A percentile compares a stretch with the other conserved stretches of the same genome.
Evolutionary conservation across 64 coral and sea anemone genomes (phyloP).

Genomic region (Pachyseris speciosa): DNA sequence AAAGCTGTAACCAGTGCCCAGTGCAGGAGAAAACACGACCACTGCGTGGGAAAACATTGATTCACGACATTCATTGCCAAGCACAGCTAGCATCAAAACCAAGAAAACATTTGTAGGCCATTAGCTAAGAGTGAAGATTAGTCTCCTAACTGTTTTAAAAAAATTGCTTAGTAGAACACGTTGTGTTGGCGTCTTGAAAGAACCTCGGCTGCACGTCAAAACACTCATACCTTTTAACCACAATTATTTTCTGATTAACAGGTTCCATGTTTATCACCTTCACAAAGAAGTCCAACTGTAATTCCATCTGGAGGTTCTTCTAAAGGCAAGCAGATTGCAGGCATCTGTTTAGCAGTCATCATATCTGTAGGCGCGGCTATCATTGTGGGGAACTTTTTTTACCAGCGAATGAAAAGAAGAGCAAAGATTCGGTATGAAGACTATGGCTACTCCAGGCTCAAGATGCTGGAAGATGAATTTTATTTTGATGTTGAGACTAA

Average conservation of each 20-base stretch:
- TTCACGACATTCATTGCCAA: too few relatives aligned
- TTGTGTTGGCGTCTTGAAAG: too few relatives aligned
- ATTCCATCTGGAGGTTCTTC: not conserved
- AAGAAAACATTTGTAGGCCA: too few relatives aligned
- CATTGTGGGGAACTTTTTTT: constrained; percentile 46
- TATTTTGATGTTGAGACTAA: constrained; percentile 62
- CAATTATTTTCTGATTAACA: not conserved
- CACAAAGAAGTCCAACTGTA: not conserved
- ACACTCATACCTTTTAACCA: not conserved
- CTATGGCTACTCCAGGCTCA: constrained; percentile 82
- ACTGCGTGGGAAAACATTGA: too few relatives aligned
- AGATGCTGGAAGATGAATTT: constrained; percentile 67
- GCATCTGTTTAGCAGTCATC: constrained; percentile 44
- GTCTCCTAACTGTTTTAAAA: too few relatives aligned
- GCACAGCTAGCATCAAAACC: too few relatives aligned
- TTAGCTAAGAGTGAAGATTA: too few relatives aligned
- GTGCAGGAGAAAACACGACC: too few relatives aligned
- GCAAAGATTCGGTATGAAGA: constrained; percentile 64
- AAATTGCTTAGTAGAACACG: too few relatives aligned
- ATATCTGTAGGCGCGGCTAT: not conserved
- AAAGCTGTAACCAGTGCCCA: too few relatives aligned
- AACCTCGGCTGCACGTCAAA: too few relatives aligned
- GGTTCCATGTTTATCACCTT: not conserved
- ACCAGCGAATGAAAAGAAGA: constrained; percentile 45
- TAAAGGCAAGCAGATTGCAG: constrained; percentile 36